phyloP scores from a whole-genome alignment of 2,113 vertebrate genomes.

The Corydoras maculifer region DNA sequence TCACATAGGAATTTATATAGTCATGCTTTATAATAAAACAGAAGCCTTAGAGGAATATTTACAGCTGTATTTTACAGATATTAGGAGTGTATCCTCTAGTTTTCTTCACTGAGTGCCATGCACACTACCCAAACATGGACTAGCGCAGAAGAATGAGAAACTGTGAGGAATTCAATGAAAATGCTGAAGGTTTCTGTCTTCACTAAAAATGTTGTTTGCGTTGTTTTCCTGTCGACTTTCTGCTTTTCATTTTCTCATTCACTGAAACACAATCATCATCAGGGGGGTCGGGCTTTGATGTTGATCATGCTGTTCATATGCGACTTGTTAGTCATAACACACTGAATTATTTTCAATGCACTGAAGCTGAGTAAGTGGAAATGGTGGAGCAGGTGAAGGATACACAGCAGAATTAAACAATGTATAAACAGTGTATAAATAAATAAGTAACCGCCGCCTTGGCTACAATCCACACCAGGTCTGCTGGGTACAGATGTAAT shows the following conservation, averaged over 20 bases:
- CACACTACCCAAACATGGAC: constrained; percentile 48
- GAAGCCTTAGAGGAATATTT: constrained; percentile 53
- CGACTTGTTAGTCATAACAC: constrained; percentile 22
- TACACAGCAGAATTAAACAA: constrained; percentile 8
- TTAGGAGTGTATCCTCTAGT: constrained; percentile 30
- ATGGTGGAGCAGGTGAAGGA: constrained; percentile 38
- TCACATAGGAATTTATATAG: constrained; percentile 40
- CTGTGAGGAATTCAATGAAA: too few relatives aligned
- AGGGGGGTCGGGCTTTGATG: constrained; percentile 8
- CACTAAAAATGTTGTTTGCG: too few relatives aligned
- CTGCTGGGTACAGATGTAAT: constrained; percentile 31
- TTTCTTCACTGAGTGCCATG: constrained; percentile 48
- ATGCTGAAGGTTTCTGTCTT: too few relatives aligned
- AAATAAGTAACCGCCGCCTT: constrained; percentile 24
- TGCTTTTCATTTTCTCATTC: constrained; percentile 14
- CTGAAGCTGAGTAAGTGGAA: constrained; percentile 37
- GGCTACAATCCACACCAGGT: constrained; percentile 19
- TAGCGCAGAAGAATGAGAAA: constrained; percentile 14
- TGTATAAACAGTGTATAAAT: constrained; percentile 23
- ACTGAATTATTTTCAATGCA: constrained; percentile 43
- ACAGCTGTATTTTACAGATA: constrained; percentile 50
- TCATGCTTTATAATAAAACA: constrained; percentile 44
- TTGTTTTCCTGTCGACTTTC: background rate
- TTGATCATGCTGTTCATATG: constrained; percentile 33
- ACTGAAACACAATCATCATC: constrained; percentile 23